Conservation (phyloP, 2,888 invertebrate genomes). For the Meteorus cinctellus region DNA sequence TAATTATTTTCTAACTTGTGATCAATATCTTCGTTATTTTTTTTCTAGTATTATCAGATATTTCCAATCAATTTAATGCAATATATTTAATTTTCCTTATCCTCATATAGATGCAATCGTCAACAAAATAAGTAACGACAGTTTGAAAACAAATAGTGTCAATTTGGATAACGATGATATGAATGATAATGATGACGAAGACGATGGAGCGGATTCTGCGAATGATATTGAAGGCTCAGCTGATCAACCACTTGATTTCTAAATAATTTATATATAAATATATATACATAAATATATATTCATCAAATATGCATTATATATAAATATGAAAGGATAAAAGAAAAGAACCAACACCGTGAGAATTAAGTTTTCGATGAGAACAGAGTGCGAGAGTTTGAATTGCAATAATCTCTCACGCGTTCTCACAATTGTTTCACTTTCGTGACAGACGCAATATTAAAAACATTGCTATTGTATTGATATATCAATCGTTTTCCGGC, state of each 20-base stretch:
- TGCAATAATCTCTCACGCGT: background rate
- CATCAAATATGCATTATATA: conserved; percentile 1
- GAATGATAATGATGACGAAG: conserved; percentile 85
- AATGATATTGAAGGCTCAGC: conserved; percentile 85
- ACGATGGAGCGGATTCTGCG: conserved; percentile 79
- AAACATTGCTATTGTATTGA: background rate
- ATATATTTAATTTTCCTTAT: background rate
- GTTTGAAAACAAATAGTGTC: conserved; percentile 73
- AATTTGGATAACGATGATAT: conserved; percentile 74
- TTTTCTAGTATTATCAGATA: too few species aligned
- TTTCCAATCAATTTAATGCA: background rate
- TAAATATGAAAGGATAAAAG: background rate
- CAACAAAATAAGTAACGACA: conserved; percentile 72
- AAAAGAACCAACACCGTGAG: background rate
- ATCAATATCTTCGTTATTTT: too few species aligned
- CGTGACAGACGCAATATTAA: background rate
- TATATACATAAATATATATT: background rate
- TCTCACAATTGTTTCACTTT: background rate
- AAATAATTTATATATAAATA: conserved; percentile 63
- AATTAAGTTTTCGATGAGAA: background rate
- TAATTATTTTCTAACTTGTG: background rate
- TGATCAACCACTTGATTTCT: conserved; percentile 85
- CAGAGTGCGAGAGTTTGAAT: background rate
- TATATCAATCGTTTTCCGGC: background rate
- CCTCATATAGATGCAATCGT: conserved; percentile 71